Base-by-base conservation (phyloP, 2,797 vertebrate species). In the Sebastes vulpes region DNA sequence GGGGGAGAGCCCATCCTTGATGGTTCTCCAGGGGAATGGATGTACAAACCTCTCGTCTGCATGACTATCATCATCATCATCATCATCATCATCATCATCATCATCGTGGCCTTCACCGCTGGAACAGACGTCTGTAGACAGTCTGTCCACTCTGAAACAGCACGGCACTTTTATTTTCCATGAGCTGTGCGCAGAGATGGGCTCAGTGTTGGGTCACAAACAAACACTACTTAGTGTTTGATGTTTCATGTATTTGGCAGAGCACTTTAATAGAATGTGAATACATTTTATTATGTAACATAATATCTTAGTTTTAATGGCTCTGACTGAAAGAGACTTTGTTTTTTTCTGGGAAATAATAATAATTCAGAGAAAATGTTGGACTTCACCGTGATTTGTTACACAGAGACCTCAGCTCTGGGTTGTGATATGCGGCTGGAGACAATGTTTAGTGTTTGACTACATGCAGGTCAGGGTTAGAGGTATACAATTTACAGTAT, bases 1-100 rank as follows among this genome's bases (percentile, higher is more conserved):
- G 78, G 88, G 89, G 81, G 78, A 67, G 75, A 69, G 54, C 60
- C 72, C 79, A 83, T 82, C 77, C 57, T 79, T 75, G 11, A 81
- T 84, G 79, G 77, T 81, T 89, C 93, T 93, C 84, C 61, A 50
- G 91, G 84, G 86, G 76, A 77, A 80, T 31, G 46, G 42, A 69
- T 75, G 65, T 70, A 52, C 81, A 88, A 76, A 84, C 67, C 59
- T 84, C 46, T 80, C 12, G 56, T 83, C 76, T 65, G 72, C 83
- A 78, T 70, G 61, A 82, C 61, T 66, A 57, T 86, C 78, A 83
- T 79, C 61, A 73, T 72, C 69, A 72, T 76, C 65, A 72, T 68
- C 79, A 65, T 65, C 69, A 72, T 76, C 65, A 72, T 68, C 79
- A 65, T 65, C 70, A 9, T 32, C 42, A 65, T 64, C 35, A 64